Percentiles rank a stretch among this genome's conserved stretches.
Conservation (phyloP, 2,797 vertebrate species). For the Pangasius mekongensis region DNA sequence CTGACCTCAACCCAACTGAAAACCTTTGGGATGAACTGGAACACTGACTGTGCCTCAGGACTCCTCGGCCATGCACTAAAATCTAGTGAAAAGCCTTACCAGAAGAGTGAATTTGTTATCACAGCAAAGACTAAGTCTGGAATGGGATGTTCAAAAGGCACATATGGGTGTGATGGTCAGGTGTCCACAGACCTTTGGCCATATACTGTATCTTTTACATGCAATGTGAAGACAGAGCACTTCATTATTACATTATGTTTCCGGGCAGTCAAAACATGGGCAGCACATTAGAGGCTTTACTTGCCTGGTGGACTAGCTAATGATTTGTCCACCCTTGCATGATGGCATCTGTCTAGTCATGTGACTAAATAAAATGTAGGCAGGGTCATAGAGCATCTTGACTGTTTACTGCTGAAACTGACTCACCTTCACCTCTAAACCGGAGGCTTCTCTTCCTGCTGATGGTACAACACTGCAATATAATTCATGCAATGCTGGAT, state of each 20-base stretch:
- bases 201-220: background rate
- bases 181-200: background rate
- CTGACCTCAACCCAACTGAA: background rate
- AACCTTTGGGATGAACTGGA: background rate
- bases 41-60: background rate
- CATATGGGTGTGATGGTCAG: background rate
- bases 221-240: background rate
- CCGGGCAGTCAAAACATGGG: background rate
- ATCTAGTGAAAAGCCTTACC: background rate
- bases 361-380: background rate
- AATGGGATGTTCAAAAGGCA: background rate
- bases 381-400: background rate
- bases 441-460: background rate
- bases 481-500: background rate
- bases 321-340: background rate
- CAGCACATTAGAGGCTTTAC: background rate
- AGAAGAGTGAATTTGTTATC: background rate
- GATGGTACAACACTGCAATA: background rate
- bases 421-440: background rate
- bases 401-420: background rate
- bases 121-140: background rate
- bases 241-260: background rate
- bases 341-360: background rate
- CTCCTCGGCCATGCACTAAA: background rate
- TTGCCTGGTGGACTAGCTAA: background rate